Base-by-base conservation (phyloP, 2,888 invertebrate genomes). In the Hirtodrosophila duncani region DNA sequence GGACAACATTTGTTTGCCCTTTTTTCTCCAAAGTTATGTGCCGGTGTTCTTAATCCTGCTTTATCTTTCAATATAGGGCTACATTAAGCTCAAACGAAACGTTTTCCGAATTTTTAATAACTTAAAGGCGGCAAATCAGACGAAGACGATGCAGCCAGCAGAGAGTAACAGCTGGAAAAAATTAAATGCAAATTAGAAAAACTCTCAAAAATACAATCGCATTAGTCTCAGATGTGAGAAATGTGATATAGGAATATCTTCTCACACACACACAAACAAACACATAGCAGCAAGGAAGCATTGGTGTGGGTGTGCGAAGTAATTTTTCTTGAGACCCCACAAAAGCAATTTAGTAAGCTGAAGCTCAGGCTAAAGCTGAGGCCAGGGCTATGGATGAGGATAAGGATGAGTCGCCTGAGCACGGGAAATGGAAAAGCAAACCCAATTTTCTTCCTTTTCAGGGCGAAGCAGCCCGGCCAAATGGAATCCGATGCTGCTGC, bases 111-210 rank as follows among this genome's bases (percentile, higher is more conserved):
- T 80, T 69, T 72, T 52, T 65, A 77, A 69, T 69, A 63, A 80
- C 65, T 77, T 80, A 62, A 77, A 72, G 67, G 41, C 59, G 36
- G 13, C 9, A 50, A 66, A 67, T 60, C 72, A 65, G 52, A 45
- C 48, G 46, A 49, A n/a, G n/a, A n/a, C n/a, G 33, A 33, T 33
- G 46, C 45, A 39, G 24, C 10, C 14, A 31, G 29, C 36, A 41
- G 65, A 65, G 30, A 57, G 80, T 72, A 81, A 77, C 80, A 80
- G 80, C 80, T 80, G 80, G 80, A 62, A 80, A 77, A 68, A 77
- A 77, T 81, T 81, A 81, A 81, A 78, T 81, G 81, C 79, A 78
- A 78, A 81, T 81, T 78, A 71, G 75, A 79, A 81, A 78, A 74
- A 71, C 57, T 62, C 62, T 62, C 46, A 61, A 74, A 70, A 62